Conservation (phyloP, 2,797 vertebrate species). For the Todus mexicanus region DNA sequence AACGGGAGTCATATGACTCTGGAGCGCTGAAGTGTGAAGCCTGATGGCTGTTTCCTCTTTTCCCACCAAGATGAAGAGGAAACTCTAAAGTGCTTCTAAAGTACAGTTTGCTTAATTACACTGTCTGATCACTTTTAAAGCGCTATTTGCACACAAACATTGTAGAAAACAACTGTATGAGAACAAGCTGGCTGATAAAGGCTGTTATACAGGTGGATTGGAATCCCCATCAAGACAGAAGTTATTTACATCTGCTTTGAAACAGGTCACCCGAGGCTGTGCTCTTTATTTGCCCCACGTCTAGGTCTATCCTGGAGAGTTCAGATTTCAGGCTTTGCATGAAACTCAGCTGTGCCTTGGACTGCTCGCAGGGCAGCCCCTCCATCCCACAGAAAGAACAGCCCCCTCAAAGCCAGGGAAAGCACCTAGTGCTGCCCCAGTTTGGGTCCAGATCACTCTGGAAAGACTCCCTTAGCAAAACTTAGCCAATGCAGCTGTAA, state of each 20-base stretch:
- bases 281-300: not conserved
- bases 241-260: slow-evolving; percentile 52
- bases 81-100: slow-evolving; percentile 23
- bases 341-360: not conserved
- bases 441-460: not conserved
- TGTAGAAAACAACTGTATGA: not conserved
- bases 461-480: fast-evolving
- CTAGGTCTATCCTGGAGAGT: not conserved
- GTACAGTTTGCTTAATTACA: slow-evolving; percentile 61
- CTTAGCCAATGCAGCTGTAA: not conserved
- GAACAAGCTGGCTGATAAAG: slow-evolving; percentile 50
- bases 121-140: slow-evolving; percentile 63
- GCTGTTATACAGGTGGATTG: slow-evolving; percentile 2
- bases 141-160: slow-evolving; percentile 67
- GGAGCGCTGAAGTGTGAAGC: not conserved
- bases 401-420: not conserved
- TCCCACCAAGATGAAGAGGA: slow-evolving; percentile 49
- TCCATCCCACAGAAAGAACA: not conserved
- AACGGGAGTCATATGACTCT: not conserved
- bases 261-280: not conserved
- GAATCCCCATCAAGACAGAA: slow-evolving; percentile 36
- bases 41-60: slow-evolving; percentile 25
- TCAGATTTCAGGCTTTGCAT: not conserved
- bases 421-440: not conserved
- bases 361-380: not conserved